These are phyloP conservation scores for Monochamus saltuarius DNA, from an alignment of 1,140 invertebrate species.

Conservation along the genomic window DNA sequence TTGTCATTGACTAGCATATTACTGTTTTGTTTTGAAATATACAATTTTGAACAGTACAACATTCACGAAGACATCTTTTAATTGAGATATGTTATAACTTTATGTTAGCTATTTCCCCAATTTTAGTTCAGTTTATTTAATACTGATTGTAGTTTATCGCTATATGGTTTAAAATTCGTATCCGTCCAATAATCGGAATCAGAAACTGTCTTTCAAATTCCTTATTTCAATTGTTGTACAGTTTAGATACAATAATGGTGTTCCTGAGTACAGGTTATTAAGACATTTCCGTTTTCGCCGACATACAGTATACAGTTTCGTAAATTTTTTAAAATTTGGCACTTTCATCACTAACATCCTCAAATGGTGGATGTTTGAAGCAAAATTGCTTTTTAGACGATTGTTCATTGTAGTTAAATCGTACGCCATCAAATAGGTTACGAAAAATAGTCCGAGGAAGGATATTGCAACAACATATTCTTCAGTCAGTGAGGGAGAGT, in stretches of 20 bases:
- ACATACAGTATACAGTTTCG: slow-evolving; percentile 7
- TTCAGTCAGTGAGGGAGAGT: not conserved
- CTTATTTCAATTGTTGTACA: not conserved
- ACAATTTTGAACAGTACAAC: slow-evolving; percentile 1
- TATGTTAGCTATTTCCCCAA: not conserved
- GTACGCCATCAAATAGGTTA: no score
- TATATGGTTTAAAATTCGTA: not conserved
- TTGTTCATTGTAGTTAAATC: not conserved
- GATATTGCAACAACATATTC: slow-evolving; percentile 17
- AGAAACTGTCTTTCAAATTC: slow-evolving; percentile 5
- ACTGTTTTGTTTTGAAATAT: no score
- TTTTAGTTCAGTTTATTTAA: slow-evolving; percentile 1
- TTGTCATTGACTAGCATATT: slow-evolving; percentile 4
- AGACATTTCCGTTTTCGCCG: slow-evolving; percentile 9
- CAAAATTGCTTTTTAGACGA: slow-evolving; percentile 3
- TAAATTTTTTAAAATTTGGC: slow-evolving; percentile 46
- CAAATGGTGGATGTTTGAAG: not conserved
- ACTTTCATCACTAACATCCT: slow-evolving; percentile 49
- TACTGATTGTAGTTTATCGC: slow-evolving; percentile 18
- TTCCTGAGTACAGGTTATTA: slow-evolving; percentile 18
- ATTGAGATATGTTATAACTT: slow-evolving; percentile 17
- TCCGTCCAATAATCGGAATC: not conserved
- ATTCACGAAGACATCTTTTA: slow-evolving; percentile 10
- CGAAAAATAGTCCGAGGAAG: not conserved
- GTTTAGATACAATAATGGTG: not conserved